A percentile compares a stretch with the other conserved stretches of the same genome.
Conservation (phyloP, 1,140 invertebrate species). For the Apis laboriosa region DNA sequence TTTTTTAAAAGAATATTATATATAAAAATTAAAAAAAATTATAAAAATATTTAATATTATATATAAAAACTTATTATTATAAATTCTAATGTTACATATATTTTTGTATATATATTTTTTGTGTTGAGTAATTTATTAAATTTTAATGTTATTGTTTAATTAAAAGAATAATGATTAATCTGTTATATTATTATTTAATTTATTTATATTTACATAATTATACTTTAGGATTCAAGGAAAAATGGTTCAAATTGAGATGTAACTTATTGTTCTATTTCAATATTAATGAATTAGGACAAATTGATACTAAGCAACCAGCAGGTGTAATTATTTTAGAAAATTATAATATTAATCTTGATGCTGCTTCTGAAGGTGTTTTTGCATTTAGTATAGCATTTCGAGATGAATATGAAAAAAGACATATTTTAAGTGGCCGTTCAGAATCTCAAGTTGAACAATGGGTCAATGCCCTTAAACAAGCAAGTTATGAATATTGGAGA, state of each 20-base stretch:
- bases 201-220: constrained; percentile 21
- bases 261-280: constrained; percentile 89
- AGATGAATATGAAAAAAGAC: constrained; percentile 85
- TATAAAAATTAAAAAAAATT: not conserved
- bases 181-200: not conserved
- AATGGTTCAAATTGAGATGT: constrained; percentile 87
- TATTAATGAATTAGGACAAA: constrained; percentile 85
- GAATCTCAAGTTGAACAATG: constrained; percentile 84
- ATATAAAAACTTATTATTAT: not conserved
- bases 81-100: not conserved
- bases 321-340: constrained; percentile 87
- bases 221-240: constrained; percentile 84
- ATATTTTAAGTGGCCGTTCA: constrained; percentile 84
- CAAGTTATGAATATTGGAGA: constrained; percentile 84
- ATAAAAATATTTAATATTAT: no score
- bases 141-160: not conserved
- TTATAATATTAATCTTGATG: constrained; percentile 84
- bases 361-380: constrained; percentile 83
- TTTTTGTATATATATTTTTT: not conserved
- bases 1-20: not conserved
- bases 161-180: not conserved
- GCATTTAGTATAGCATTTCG: constrained; percentile 86
- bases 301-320: constrained; percentile 84
- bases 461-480: constrained; percentile 83
- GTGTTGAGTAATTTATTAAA: not conserved